Percentiles rank a stretch among this genome's conserved stretches.
Evolutionary conservation across 2,113 vertebrate genomes (phyloP).

Genomic region (Oenanthe oenanthe): DNA sequence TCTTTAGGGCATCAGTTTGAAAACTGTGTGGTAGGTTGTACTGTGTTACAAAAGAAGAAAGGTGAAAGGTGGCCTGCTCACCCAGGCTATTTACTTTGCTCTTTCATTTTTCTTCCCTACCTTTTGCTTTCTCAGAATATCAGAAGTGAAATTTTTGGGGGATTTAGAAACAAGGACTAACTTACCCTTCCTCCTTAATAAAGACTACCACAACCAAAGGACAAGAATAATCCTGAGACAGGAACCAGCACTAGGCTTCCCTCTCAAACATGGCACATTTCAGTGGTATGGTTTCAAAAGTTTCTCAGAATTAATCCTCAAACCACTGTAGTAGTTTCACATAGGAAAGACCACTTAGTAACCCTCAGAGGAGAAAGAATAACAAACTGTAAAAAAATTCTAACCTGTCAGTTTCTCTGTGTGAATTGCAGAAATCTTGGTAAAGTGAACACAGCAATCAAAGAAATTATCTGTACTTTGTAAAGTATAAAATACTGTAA

Average conservation of each 20-base stretch:
- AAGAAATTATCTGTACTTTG: not conserved
- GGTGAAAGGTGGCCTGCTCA: not conserved
- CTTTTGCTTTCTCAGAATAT: not conserved
- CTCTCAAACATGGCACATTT: not conserved
- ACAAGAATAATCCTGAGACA: not conserved
- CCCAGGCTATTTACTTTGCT: not conserved
- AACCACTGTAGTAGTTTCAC: not conserved
- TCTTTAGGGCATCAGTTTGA: not conserved
- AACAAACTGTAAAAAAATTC: not conserved
- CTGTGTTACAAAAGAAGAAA: not conserved
- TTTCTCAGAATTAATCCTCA: not conserved
- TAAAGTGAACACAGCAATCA: not conserved
- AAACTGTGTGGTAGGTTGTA: not conserved
- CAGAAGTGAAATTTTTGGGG: not conserved
- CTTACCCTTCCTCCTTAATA: not conserved
- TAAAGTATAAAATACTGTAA: not conserved
- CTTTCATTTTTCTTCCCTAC: not conserved
- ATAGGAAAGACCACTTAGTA: not conserved
- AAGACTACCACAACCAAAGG: not conserved
- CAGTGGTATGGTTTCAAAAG: not conserved
- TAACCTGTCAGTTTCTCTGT: not conserved
- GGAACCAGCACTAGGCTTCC: accelerated
- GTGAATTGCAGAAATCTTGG: not conserved
- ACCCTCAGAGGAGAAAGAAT: not conserved
- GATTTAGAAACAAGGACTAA: not conserved